Conservation (phyloP, 2,888 invertebrate genomes). For the Noctua fimbriata region DNA sequence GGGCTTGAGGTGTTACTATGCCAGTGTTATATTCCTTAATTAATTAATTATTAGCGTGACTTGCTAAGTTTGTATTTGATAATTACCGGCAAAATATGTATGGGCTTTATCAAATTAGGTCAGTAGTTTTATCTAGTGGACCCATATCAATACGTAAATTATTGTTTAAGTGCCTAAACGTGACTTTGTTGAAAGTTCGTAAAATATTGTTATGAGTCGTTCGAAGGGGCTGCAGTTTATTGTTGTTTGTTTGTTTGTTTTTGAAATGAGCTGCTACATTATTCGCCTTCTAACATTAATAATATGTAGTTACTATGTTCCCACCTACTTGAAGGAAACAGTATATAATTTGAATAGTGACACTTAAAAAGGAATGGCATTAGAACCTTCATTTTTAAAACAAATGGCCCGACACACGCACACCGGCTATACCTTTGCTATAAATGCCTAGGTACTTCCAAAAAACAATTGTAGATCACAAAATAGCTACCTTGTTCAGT, state of each 20-base stretch:
- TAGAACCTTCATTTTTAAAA: not conserved
- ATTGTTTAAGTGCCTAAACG: slow-evolving; percentile 42
- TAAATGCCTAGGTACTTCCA: not conserved
- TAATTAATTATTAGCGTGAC: slow-evolving; percentile 65
- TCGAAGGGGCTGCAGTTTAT: slow-evolving; percentile 21
- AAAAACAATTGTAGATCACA: not conserved
- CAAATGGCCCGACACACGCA: not conserved
- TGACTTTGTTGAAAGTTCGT: slow-evolving; percentile 51
- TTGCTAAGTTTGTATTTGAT: slow-evolving; percentile 44
- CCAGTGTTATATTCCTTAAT: slow-evolving; percentile 24
- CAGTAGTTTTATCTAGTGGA: slow-evolving; percentile 46
- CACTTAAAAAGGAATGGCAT: not conserved
- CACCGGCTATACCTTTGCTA: not conserved
- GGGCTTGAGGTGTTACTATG: slow-evolving; percentile 4
- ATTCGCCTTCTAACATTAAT: slow-evolving; percentile 1
- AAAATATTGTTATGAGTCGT: slow-evolving; percentile 37
- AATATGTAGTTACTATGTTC: not conserved
- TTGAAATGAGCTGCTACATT: not conserved
- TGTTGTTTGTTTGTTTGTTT: slow-evolving; percentile 35
- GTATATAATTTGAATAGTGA: not conserved
- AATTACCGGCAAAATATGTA: slow-evolving; percentile 32
- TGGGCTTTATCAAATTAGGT: slow-evolving; percentile 47
- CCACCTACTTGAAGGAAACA: not conserved
- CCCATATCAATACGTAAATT: slow-evolving; percentile 39
- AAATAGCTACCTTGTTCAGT: slow-evolving; percentile 84